Base-by-base conservation (phyloP, 1,140 invertebrate genomes). In the Lethrus apterus region DNA sequence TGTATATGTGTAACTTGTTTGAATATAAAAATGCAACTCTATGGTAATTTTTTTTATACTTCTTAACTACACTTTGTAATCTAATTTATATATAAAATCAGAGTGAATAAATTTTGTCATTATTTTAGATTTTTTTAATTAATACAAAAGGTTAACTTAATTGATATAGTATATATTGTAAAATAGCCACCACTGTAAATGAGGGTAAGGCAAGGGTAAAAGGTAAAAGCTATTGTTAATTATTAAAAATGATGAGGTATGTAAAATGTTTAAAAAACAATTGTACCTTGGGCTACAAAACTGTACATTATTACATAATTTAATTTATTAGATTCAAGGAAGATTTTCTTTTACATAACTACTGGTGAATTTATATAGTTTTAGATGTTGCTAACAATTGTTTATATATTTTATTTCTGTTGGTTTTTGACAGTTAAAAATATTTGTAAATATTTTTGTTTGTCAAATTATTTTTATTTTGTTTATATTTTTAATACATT, bases 371-470 rank as follows among this genome's bases (percentile, higher is more conserved):
- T 62, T 59, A 50, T 44, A 60, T 59, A 52, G 26, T 44, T 21
- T 29, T 58, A 56, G 47, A 59, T 58, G 60, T 61, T 61, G 58
- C 59, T 63, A 61, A 58, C 51, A 58, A 54, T 62, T 59, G 55
- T 63, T 57, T 59, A 62, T 60, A 63, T 62, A 62, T 63, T 62
- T 63, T 62, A 63, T 63, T 63, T 62, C 58, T 62, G 59, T 63
- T 61, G 55, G 56, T 58, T 51, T n/a, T 42, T 26, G 24, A 24
- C 21, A 26, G 40, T 42, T 13, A 3, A 29, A 13, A 29, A 15
- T 42, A 42, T 42, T 42, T 42, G 40, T 42, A 42, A 42, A 42
- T 42, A 42, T 42, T 42, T 42, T 42, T 42, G 40, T 42, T 42
- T 42, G 40, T 42, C 40, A 23, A 17, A 38, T 21, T 3, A 2